Evolutionary conservation across 2,113 vertebrate genomes (phyloP).

Genomic region (Lamprologus ornatipinnis): DNA sequence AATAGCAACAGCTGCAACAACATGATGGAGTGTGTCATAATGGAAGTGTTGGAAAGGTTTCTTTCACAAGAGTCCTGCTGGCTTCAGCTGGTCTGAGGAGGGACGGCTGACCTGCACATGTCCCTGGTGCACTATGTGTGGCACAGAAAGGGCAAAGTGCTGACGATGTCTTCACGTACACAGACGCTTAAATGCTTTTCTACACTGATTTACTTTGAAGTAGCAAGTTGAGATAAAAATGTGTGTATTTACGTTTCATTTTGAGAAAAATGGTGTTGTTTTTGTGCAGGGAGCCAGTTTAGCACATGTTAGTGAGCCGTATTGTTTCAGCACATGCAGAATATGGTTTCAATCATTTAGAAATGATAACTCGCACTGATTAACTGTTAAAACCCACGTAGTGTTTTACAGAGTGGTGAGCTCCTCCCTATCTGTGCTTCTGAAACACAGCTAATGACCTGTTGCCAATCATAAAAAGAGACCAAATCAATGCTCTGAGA

Average conservation of each 20-base stretch:
- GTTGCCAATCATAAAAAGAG: neutral
- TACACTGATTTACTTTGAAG: neutral
- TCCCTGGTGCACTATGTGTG: neutral
- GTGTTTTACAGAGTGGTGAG: neutral
- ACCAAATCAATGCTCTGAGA: neutral
- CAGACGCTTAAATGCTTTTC: neutral
- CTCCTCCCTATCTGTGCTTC: neutral
- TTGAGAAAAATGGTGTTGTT: neutral
- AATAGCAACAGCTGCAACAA: neutral
- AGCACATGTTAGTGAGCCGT: neutral
- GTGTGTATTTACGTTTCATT: neutral
- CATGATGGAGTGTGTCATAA: neutral
- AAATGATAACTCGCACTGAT: neutral
- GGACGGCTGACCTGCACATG: rapidly evolving
- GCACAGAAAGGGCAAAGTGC: neutral
- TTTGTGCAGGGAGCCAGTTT: neutral
- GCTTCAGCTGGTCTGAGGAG: neutral
- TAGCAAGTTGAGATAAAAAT: neutral
- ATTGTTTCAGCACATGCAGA: neutral
- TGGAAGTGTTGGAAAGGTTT: neutral
- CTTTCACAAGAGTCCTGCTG: neutral
- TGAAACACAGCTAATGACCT: neutral
- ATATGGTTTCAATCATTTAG: neutral
- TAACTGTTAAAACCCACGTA: neutral
- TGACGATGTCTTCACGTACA: neutral